Base-by-base conservation (phyloP, 2,113 vertebrate species). In the Xenopus tropicalis region DNA sequence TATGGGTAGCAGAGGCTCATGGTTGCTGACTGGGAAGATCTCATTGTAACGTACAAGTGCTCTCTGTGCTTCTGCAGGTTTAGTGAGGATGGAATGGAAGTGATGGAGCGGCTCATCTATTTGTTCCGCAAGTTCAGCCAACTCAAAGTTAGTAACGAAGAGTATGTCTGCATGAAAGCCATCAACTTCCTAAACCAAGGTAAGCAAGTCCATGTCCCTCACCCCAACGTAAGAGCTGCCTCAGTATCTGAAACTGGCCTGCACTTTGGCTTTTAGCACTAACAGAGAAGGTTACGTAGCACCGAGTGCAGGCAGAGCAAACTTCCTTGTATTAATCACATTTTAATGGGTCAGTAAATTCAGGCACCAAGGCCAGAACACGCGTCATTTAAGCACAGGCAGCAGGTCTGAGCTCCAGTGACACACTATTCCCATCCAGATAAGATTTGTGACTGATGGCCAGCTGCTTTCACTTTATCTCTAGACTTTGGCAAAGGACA, bases 121-220 rank as follows among this genome's bases (percentile, higher is more conserved):
- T 92, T 99, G 63, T 98, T 96, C 66, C 96, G 96, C 79, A 99
- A 98, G 76, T 97, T 99, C 78, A 91, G 90, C 84, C 96, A 98
- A 80, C 67, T 99, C 77, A 98, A 98, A 87, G 93, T 99, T 89
- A 97, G 94, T 91, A 97, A 96, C 0, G 97, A 99, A 86, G 97
- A 99, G 77, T 98, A 98, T 0, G 96, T 94, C 0, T 99, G 96
- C 69, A 98, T 99, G 96, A 99, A 99, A 90, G 94, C 95, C 84
- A 98, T 99, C 87, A 99, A 98, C 91, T 99, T 98, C 88, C 93
- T 99, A 10, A 99, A 99, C 79, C 97, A 99, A 93, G 97, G 97
- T 99, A 80, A 87, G 91, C 52, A 0, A 0, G 29, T 37, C 3
- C 23, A 12, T 14, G 16, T 65, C 54, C 54, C n/a, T 43, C 29